phyloP scores from a whole-genome alignment of 2,113 vertebrate genomes.

The Crotalus viridis region DNA sequence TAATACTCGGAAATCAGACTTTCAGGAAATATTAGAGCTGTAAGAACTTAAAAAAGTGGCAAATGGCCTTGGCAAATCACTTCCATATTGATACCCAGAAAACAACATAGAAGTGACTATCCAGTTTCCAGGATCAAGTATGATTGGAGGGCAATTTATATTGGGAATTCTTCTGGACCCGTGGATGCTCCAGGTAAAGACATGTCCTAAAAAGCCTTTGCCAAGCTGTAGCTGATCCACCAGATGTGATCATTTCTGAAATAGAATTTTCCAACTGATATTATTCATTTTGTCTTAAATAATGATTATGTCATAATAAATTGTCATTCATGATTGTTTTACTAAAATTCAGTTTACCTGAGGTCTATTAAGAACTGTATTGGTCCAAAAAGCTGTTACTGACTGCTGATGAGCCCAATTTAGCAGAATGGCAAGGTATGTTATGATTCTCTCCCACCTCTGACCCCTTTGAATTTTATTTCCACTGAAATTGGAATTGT shows the following conservation, averaged over 20 bases:
- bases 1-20: neutral
- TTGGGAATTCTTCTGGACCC: neutral
- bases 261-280: neutral
- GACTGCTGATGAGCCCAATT: neutral
- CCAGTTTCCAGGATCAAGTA: neutral
- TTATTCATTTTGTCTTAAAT: neutral
- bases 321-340: neutral
- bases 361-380: neutral
- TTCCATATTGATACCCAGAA: neutral
- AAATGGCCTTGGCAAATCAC: neutral
- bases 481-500: neutral
- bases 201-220: neutral
- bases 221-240: neutral
- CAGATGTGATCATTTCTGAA: neutral
- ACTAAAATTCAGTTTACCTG: neutral
- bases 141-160: neutral
- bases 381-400: neutral
- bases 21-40: neutral
- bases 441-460: neutral
- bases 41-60: neutral
- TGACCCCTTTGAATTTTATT: neutral
- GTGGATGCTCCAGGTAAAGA: neutral
- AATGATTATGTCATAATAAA: neutral
- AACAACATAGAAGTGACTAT: neutral
- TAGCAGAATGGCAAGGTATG: neutral